Base-by-base conservation (phyloP, 2,113 vertebrate species). In the Chaetodon trifascialis region DNA sequence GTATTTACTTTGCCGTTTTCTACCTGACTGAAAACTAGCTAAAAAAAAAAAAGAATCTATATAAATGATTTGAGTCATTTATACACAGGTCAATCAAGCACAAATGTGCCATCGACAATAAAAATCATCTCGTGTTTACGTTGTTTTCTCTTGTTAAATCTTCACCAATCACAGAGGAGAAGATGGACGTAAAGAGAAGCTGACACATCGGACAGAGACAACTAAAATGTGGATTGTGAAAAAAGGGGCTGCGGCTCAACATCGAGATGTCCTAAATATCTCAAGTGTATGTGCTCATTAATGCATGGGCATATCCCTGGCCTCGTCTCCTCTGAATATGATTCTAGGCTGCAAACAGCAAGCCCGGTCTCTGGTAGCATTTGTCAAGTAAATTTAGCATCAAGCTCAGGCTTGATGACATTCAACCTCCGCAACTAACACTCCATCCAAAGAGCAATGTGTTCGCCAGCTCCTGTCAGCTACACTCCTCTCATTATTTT, bases 301-400 rank as follows among this genome's bases (percentile, higher is more conserved):
- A 86, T 78, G 74, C 73, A 58, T 4, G 23, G 54, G 10, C 58
- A 74, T 60, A 76, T 68, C 17, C 34, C 17, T 11, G 23, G 58
- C 34, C 12, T 65, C 42, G 9, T 65, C 68, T 63, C 58, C 36
- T 63, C 17, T 78, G 69, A 71, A 63, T 58, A 56, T 75, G 30
- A 75, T 40, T 67, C 64, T 51, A 14, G 7, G 46, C 38, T 21
- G 49, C 36, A 76, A 77, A 73, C 36, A 52, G 49, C 11, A 21
- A 42, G n/a, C 38, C 15, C 44, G 46, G 40, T 66, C 68, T 78
- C 75, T 69, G 54, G 40, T 74, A 64, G 52, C 79, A 89, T 81
- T 84, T 73, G 73, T 90, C 76, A 80, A 72, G 52, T 80, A 70
- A 68, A 84, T 79, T 86, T 63, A 87, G 56, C 74, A 70, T 88